Evolutionary conservation across 2,113 vertebrate species (phyloP).

Genomic region (Euleptes europaea): DNA sequence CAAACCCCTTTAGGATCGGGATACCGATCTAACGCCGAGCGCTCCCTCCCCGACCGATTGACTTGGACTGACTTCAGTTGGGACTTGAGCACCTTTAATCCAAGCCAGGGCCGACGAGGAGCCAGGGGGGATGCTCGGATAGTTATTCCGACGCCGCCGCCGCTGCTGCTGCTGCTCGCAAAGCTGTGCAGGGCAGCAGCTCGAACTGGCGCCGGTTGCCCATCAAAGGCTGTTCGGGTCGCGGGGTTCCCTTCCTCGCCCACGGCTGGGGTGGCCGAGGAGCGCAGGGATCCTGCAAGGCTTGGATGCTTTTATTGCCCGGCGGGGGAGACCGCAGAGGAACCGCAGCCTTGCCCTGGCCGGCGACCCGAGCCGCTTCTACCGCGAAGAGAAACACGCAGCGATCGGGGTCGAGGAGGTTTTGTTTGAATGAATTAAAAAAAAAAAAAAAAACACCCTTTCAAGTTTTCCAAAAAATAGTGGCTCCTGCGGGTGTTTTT

Average conservation of each 20-base stretch:
- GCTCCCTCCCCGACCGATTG: background rate
- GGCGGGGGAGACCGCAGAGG: background rate
- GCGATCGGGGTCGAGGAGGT: constrained; percentile 26
- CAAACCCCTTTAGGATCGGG: background rate
- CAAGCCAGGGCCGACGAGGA: too few species aligned
- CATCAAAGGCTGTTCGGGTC: background rate
- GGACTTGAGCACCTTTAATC: background rate
- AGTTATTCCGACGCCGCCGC: too few species aligned
- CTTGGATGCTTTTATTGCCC: background rate
- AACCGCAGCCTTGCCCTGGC: background rate
- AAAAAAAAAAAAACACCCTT: too few species aligned
- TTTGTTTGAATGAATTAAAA: constrained; percentile 4
- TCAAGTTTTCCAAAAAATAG: background rate
- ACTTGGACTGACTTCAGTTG: background rate
- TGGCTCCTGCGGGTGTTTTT: background rate
- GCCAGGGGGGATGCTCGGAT: background rate
- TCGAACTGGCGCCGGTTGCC: background rate
- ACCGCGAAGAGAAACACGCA: constrained; percentile 26
- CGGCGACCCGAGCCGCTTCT: constrained; percentile 20
- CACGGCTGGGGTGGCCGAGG: background rate
- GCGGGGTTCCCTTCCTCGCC: fast-evolving
- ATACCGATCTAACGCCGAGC: too few species aligned
- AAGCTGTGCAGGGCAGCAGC: background rate
- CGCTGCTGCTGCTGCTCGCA: background rate
- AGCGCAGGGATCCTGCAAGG: background rate